Conservation (phyloP, 2,888 invertebrate species). For the Sesamia inferens region DNA sequence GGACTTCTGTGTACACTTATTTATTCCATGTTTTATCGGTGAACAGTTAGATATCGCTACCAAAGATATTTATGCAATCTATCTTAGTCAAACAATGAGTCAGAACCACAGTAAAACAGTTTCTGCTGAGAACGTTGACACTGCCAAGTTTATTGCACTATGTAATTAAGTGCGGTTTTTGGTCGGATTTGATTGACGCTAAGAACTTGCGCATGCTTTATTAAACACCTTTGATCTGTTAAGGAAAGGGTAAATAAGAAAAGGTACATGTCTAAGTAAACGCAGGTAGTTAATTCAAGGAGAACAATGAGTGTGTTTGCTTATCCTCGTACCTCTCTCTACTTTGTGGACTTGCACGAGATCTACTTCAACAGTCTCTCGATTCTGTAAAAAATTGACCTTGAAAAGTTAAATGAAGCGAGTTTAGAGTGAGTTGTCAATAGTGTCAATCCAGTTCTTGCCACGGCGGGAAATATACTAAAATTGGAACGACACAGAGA, state of each 20-base stretch:
- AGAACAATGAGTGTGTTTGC: constrained; percentile 20
- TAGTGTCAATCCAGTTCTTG: no score
- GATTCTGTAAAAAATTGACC: no score
- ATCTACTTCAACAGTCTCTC: neutral
- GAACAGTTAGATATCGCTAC: constrained; percentile 71
- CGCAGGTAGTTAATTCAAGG: constrained; percentile 21
- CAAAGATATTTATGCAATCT: constrained; percentile 70
- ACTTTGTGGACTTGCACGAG: neutral
- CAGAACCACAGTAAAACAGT: constrained; percentile 63
- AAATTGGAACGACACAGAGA: no score
- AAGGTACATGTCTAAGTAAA: constrained; percentile 12
- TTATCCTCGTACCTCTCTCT: constrained; percentile 14
- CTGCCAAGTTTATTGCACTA: constrained; percentile 80
- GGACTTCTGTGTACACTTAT: constrained; percentile 21
- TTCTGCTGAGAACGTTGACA: constrained; percentile 79
- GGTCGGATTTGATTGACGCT: constrained; percentile 59
- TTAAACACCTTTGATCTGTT: constrained; percentile 27
- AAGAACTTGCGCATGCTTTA: constrained; percentile 27
- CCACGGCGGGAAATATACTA: no score
- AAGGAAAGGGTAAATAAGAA: constrained; percentile 20
- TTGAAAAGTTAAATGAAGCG: no score
- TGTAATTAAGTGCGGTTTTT: constrained; percentile 60
- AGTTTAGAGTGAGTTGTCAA: no score
- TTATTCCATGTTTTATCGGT: constrained; percentile 61
- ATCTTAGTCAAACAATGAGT: constrained; percentile 79